Evolutionary conservation across 2,113 vertebrate genomes (phyloP).

Genomic region (Dicaeum eximium): DNA sequence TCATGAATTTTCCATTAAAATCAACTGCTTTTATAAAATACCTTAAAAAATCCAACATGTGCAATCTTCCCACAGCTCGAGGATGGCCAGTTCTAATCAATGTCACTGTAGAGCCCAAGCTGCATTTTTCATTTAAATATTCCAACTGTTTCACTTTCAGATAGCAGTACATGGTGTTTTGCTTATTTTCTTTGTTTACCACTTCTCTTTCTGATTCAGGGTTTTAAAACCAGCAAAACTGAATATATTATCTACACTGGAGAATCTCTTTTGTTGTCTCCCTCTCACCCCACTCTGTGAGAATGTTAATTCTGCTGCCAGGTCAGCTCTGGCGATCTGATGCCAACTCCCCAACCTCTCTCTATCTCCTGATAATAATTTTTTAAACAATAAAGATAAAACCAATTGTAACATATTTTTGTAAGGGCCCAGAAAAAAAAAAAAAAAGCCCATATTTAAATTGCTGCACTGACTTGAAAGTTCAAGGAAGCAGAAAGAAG

Average conservation of each 20-base stretch:
- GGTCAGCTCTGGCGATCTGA: conserved; percentile 4
- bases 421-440: conserved; percentile 31
- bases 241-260: neutral
- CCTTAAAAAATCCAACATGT: neutral
- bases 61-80: neutral
- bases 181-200: neutral
- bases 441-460: conserved; percentile 16
- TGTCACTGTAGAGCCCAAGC: neutral
- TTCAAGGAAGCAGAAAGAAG: conserved; percentile 59
- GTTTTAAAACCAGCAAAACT: neutral
- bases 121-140: neutral
- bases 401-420: conserved; percentile 40
- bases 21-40: neutral
- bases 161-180: neutral
- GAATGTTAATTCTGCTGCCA: conserved; percentile 21
- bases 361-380: conserved; percentile 55
- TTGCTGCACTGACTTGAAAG: conserved; percentile 59
- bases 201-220: neutral
- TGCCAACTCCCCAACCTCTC: conserved; percentile 23
- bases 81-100: neutral
- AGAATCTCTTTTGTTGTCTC: neutral
- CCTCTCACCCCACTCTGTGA: neutral
- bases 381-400: conserved; percentile 63
- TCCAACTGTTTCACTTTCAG: neutral
- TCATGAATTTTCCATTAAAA: neutral